A percentile compares a stretch with the other conserved stretches of the same genome.
These are phyloP conservation scores for Plutella xylostella DNA, from an alignment of 2,888 invertebrate species.

Conservation along the genomic window DNA sequence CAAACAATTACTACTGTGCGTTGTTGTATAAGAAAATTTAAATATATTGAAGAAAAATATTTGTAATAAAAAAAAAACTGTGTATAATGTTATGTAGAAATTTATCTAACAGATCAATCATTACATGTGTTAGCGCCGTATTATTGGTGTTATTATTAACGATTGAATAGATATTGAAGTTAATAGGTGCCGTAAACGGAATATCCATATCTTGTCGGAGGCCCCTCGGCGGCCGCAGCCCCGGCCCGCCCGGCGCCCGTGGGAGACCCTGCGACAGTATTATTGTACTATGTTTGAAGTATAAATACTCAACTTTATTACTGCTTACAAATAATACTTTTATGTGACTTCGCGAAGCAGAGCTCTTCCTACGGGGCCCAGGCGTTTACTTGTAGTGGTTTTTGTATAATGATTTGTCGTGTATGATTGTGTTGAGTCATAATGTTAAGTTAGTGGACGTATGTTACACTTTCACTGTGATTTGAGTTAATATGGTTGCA, in stretches of 20 bases:
- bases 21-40: conserved; percentile 56
- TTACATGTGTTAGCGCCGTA: conserved; percentile 36
- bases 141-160: conserved; percentile 23
- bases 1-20: conserved; percentile 63
- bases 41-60: conserved; percentile 33
- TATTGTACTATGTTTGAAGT: no score
- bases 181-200: background rate
- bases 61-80: conserved; percentile 51
- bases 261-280: no score
- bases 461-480: conserved; percentile 62
- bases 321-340: background rate
- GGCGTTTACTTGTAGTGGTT: conserved; percentile 42
- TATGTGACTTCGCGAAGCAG: conserved; percentile 27
- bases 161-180: conserved; percentile 1
- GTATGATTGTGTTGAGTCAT: conserved; percentile 55
- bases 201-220: background rate
- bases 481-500: conserved; percentile 57
- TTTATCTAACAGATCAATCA: conserved; percentile 44
- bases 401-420: conserved; percentile 39
- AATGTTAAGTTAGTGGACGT: conserved; percentile 62
- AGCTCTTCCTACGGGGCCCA: no score
- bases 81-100: conserved; percentile 59
- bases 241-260: background rate
- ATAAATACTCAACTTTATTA: no score
- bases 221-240: background rate